Conservation (phyloP, 1,140 invertebrate genomes). For the Zaprionus vittiger region DNA sequence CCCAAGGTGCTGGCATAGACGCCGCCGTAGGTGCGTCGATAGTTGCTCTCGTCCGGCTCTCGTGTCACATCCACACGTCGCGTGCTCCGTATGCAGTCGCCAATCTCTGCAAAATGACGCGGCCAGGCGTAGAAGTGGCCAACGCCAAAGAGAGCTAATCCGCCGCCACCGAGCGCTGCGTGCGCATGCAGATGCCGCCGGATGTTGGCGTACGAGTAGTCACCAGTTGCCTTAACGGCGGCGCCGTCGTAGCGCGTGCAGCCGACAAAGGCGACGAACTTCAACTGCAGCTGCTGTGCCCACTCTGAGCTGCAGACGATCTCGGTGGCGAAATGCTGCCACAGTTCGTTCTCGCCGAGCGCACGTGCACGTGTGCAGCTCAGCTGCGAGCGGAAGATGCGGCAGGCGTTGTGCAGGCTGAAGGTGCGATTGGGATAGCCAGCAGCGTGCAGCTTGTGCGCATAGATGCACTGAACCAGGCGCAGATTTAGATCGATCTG, state of each 20-base stretch:
- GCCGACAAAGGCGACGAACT: conserved; percentile 96
- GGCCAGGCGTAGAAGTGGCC: conserved; percentile 97
- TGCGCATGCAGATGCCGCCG: conserved; percentile 91
- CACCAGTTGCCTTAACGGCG: conserved; percentile 85
- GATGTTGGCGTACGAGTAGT: conserved; percentile 90
- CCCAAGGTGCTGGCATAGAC: conserved; percentile 96
- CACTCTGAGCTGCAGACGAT: conserved; percentile 88
- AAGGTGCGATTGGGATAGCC: conserved; percentile 93
- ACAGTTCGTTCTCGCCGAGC: conserved; percentile 92
- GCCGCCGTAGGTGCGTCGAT: conserved; percentile 92
- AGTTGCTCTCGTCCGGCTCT: conserved; percentile 95
- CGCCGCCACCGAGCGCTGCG: conserved; percentile 94
- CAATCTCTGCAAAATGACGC: conserved; percentile 88
- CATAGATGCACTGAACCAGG: conserved; percentile 93
- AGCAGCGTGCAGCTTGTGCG: conserved; percentile 94
- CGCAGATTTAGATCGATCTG: conserved; percentile 91
- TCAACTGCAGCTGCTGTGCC: conserved; percentile 86
- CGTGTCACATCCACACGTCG: conserved; percentile 88
- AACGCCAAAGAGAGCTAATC: conserved; percentile 95
- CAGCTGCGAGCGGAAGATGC: conserved; percentile 89
- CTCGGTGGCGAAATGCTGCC: conserved; percentile 93
- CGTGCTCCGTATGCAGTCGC: conserved; percentile 86
- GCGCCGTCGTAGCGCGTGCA: conserved; percentile 92
- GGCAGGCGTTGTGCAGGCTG: conserved; percentile 88
- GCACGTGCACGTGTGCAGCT: conserved; percentile 89